Evolutionary conservation across 2,113 vertebrate genomes (phyloP).

Genomic region (Phyllostomus hastatus): DNA sequence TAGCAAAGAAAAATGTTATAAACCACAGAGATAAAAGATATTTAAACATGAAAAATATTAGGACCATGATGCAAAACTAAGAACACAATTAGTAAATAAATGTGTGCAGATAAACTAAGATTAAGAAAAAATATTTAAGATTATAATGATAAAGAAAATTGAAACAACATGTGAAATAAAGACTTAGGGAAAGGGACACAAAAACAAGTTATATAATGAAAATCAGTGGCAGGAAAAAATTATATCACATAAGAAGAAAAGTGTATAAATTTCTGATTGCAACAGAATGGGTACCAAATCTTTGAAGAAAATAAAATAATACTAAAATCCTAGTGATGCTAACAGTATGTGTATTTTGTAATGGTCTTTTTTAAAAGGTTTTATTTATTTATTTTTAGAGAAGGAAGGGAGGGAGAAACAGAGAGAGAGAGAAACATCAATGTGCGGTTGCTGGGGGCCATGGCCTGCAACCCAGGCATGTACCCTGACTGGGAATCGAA

Average conservation of each 20-base stretch:
- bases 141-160: neutral
- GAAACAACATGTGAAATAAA: neutral
- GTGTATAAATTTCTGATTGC: neutral
- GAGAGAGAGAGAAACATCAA: too few species aligned
- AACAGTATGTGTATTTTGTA: neutral
- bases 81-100: neutral
- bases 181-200: neutral
- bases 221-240: neutral
- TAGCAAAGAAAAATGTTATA: neutral
- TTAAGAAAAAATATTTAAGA: neutral
- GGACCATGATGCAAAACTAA: neutral
- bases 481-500: too few species aligned
- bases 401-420: too few species aligned
- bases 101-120: neutral
- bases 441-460: too few species aligned
- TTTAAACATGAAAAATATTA: neutral
- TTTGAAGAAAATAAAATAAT: neutral
- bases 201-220: neutral
- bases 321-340: neutral
- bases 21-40: neutral
- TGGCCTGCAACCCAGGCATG: too few species aligned
- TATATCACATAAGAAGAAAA: neutral
- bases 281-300: neutral
- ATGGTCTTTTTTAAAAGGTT: neutral
- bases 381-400: too few species aligned